Evolutionary conservation across 2,797 vertebrate species (phyloP).

Genomic region (Borostomias antarcticus): DNA sequence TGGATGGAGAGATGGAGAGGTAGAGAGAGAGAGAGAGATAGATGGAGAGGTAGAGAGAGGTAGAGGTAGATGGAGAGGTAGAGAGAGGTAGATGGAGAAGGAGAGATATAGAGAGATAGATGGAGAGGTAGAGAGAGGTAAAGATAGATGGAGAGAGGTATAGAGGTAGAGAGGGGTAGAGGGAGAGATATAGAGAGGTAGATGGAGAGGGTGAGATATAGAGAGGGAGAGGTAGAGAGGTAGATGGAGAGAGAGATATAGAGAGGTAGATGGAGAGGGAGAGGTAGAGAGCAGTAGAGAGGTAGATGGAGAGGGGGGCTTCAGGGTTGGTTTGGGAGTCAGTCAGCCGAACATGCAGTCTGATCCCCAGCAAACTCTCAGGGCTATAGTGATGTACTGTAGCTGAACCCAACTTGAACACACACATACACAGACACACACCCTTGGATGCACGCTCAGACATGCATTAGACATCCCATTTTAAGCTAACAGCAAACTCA

Average conservation of each 20-base stretch:
- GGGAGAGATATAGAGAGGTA: background rate
- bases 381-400: slow-evolving; percentile 20
- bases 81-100: background rate
- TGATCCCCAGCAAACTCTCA: slow-evolving; percentile 33
- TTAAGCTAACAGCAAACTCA: too few relatives aligned
- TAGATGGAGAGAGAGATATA: background rate
- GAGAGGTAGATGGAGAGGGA: slow-evolving; percentile 23
- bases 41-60: background rate
- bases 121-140: slow-evolving; percentile 10
- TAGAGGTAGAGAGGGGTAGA: background rate
- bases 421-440: slow-evolving; percentile 1
- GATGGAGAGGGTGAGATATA: background rate
- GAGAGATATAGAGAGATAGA: background rate
- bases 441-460: background rate
- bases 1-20: slow-evolving; percentile 5
- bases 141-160: slow-evolving; percentile 3
- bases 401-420: slow-evolving; percentile 7
- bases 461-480: too few relatives aligned
- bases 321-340: slow-evolving; percentile 35
- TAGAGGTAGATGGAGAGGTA: background rate
- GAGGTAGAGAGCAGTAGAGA: slow-evolving; percentile 30
- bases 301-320: background rate
- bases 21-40: background rate
- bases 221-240: background rate
- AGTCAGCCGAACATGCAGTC: slow-evolving; percentile 27